A percentile compares a stretch with the other conserved stretches of the same genome.
Evolutionary conservation across 2,113 vertebrate genomes (phyloP).

Genomic region (Bos javanicus): DNA sequence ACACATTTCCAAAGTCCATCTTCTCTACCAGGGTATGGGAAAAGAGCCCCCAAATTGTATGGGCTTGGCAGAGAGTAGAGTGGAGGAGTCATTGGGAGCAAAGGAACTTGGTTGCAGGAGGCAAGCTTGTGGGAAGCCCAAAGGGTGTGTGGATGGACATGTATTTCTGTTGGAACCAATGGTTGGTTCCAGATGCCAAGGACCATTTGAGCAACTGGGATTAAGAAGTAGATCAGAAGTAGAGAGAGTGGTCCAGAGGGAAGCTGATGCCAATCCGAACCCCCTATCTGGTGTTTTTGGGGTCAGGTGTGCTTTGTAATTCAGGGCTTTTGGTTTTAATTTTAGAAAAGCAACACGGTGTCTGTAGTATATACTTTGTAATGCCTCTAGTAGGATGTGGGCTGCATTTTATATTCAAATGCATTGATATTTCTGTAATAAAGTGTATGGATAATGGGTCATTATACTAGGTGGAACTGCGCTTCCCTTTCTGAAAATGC

Average conservation of each 20-base stretch:
- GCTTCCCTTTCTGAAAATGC: background rate
- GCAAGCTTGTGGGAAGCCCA: background rate
- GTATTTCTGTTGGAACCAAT: background rate
- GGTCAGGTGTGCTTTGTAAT: background rate
- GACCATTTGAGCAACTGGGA: background rate
- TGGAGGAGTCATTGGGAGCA: background rate
- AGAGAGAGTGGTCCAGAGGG: background rate
- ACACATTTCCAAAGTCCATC: background rate
- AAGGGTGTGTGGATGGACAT: fast-evolving
- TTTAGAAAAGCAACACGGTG: background rate
- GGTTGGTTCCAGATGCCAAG: background rate
- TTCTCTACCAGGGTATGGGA: background rate
- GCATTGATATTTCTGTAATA: background rate
- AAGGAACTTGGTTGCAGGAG: background rate
- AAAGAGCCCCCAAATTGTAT: too few species aligned
- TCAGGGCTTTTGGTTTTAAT: background rate
- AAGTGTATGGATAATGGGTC: background rate
- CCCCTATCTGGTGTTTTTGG: background rate
- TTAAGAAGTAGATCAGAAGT: background rate
- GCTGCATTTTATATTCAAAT: background rate
- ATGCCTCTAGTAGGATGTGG: background rate
- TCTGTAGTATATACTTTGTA: background rate
- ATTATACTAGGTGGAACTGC: too few species aligned
- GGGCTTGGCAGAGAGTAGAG: background rate
- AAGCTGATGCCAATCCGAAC: background rate